A percentile compares a stretch with the other conserved stretches of the same genome.
Evolutionary conservation across 2,113 vertebrate genomes (phyloP).

Genomic region (Pycnonotus jocosus): DNA sequence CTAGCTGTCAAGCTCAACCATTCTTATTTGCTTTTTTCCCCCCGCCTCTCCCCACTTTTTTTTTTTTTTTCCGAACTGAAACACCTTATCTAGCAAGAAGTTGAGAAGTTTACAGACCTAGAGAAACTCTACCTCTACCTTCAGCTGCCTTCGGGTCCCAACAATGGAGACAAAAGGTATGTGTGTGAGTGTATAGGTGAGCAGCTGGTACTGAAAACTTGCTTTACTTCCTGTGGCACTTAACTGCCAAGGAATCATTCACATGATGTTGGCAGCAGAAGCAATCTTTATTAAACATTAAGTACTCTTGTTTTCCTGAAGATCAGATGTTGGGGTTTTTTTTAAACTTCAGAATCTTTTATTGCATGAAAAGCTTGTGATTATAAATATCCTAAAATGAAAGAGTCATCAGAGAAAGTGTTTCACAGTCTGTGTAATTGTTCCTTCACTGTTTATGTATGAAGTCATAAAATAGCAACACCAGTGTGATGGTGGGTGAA

Average conservation of each 20-base stretch:
- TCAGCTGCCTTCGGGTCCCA: conserved; percentile 96
- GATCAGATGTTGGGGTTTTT: not conserved
- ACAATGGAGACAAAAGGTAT: conserved; percentile 93
- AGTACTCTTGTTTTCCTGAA: not conserved
- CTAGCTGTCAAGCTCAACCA: not conserved
- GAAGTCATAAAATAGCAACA: not conserved
- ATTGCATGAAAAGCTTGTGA: not conserved
- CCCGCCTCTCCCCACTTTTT: not conserved
- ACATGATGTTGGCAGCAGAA: not conserved
- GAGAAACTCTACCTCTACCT: conserved; percentile 99
- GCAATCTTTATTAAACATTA: not conserved
- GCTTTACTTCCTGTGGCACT: not conserved
- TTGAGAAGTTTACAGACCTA: conserved; percentile 99
- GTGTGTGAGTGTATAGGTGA: not conserved
- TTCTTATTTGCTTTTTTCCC: not conserved
- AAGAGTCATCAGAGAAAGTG: not conserved
- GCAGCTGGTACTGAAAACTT: not conserved
- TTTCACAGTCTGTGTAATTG: not conserved
- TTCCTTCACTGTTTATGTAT: not conserved
- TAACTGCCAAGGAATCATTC: not conserved
- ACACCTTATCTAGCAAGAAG: conserved; percentile 88
- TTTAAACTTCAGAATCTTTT: not conserved
- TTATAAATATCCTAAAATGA: not conserved
- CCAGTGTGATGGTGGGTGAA: not conserved
- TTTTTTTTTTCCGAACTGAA: not conserved